Evolutionary conservation across 2,888 invertebrate genomes (phyloP), one percentile per base, ranked within the genome.

Genomic region (Steromphala cineraria): DNA sequence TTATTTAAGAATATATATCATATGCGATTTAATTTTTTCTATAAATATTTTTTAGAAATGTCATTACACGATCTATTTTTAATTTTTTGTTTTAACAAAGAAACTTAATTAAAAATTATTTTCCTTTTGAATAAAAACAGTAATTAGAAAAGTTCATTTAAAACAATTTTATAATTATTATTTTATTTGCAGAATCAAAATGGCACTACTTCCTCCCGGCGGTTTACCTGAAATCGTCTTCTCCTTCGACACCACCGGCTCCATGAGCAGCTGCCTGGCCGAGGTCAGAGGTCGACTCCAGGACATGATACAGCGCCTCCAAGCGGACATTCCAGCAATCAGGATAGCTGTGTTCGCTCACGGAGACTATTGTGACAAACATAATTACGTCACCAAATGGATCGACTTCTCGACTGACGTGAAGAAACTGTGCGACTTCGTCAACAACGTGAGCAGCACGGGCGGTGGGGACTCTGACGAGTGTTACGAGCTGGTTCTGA

Each of bases 401-500:
- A 81, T 87, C 3, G 89, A 91, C 78, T 89, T 91, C 67, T 86
- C 88, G 13, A 81, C 83, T 53, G 85, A 89, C 56, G 84, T 87
- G 5, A 79, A 62, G 7, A 80, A 86, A 28, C 83, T 91, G 76
- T 87, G 87, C 46, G 77, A 85, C 40, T 91, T 91, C 78, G 90
- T 88, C 2, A 86, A 87, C 19, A 86, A 81, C 53, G 90, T 88
- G 0, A 78, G 80, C 15, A 74, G 80, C 15, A 92, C 92, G 0
- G 88, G 90, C 4, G 92, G 92, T 0, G 91, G 92, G 0, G 92
- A 92, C 82, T 81, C 82, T 1, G 90, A 90, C 40, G 92, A 92
- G 76, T 92, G 92, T 78, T 93, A 93, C 83, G 93, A 93, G 82
- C 86, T 92, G 46, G 92, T 92, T 13, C 86, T 93, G 46, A 85